A percentile compares a stretch with the other conserved stretches of the same genome.
Evolutionary conservation across 1,140 invertebrate genomes (phyloP).

Genomic region (Maniola jurtina): DNA sequence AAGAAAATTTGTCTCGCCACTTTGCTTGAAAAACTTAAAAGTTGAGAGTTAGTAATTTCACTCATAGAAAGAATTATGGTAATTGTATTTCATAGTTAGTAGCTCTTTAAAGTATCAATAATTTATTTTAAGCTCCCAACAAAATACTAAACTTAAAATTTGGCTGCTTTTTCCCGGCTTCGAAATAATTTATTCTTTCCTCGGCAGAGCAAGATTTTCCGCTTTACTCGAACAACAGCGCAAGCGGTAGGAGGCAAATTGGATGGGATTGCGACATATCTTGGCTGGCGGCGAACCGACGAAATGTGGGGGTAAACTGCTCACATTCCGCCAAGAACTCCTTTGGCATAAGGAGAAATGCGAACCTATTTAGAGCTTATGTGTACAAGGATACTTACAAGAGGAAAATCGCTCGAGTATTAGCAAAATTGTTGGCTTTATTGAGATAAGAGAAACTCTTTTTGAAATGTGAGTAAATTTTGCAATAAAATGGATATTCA

Average conservation of each 20-base stretch:
- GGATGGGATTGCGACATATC: conserved; percentile 74
- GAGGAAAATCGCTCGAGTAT: conserved; percentile 28
- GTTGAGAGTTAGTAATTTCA: no score
- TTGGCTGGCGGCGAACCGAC: conserved; percentile 60
- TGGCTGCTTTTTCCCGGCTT: conserved; percentile 19
- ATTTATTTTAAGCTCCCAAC: conserved; percentile 17
- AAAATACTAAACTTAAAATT: conserved; percentile 8
- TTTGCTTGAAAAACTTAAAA: no score
- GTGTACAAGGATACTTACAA: conserved; percentile 39
- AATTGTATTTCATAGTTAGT: no score
- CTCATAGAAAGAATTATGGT: no score
- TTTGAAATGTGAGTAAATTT: conserved; percentile 4
- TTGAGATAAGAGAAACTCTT: not conserved
- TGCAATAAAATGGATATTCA: not conserved
- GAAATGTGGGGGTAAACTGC: conserved; percentile 67
- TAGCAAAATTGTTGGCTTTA: conserved; percentile 18
- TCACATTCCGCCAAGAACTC: conserved; percentile 52
- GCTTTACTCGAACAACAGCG: conserved; percentile 63
- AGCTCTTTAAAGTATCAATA: not conserved
- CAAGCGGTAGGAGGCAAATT: conserved; percentile 69
- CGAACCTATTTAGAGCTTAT: conserved; percentile 53
- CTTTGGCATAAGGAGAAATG: conserved; percentile 47
- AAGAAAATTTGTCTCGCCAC: no score
- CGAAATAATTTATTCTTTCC: conserved; percentile 67
- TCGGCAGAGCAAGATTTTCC: conserved; percentile 62